Base-by-base conservation (phyloP, 2,113 vertebrate species). In the Tragelaphus imberbis region DNA sequence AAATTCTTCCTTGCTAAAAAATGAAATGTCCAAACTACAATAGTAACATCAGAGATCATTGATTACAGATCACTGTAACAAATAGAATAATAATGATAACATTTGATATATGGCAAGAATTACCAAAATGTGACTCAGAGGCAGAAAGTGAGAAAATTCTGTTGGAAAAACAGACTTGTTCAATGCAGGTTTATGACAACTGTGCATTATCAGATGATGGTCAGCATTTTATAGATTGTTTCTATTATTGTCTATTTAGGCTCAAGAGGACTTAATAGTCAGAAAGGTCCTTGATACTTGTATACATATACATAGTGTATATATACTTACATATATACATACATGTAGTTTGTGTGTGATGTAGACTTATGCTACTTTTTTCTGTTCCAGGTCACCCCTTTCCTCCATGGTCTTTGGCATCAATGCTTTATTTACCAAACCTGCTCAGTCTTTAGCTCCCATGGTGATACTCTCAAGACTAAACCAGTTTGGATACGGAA, bases 361-460 rank as follows among this genome's bases (percentile, higher is more conserved):
- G 55, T 0, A 3, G 27, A 79, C 79, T 79, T 40, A 2, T 0
- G 3, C 75, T 97, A 49, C 28, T 71, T 80, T 71, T 89, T 44
- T 97, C 90, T 97, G 19, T 97, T 98, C 84, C 94, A 99, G 99
- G 90, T 99, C 99, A 53, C 99, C 99, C 2, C 98, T 99, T 84
- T 99, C 99, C 11, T 99, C 99, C 6, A 99, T 99, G 99, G 99
- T 99, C 96, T 99, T 99, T 99, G 99, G 99, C 87, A 99, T 99
- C 47, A 99, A 99, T 95, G 99, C 99, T 68, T 98, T 99, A 89
- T 99, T 99, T 98, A 99, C 99, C 28, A 99, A 99, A 96, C 99
- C 99, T 33, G 99, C 99, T 40, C 99, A 99, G 94, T 99, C 99
- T 90, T 98, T 99, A 97, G 99, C 99, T 6, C 99, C 99, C 6